Conservation (phyloP, 2,888 invertebrate species). For the Euplexia lucipara region DNA sequence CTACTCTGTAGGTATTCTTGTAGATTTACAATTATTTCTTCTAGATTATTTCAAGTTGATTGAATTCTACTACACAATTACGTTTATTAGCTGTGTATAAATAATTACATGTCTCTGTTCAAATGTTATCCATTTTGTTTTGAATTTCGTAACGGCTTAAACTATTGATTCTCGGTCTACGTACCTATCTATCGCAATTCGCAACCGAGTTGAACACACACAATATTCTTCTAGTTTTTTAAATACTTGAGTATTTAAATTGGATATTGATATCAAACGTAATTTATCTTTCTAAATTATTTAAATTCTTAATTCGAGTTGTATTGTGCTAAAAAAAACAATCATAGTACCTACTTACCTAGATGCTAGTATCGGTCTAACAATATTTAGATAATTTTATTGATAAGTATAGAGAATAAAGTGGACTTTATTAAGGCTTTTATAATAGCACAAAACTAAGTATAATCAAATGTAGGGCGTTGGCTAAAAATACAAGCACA, state of each 20-base stretch:
- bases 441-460: conserved; percentile 7
- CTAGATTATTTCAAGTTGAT: not conserved
- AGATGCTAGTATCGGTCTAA: not conserved
- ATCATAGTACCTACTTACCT: not conserved
- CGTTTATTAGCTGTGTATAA: too few relatives aligned
- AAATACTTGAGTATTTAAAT: not conserved
- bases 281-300: not conserved
- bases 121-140: conserved; percentile 23
- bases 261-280: not conserved
- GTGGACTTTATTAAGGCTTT: not conserved
- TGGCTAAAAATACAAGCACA: conserved; percentile 35
- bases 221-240: conserved; percentile 1
- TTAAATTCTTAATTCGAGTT: not conserved
- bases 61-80: not conserved
- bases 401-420: not conserved
- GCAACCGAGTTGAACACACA: conserved; percentile 1
- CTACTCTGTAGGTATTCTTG: conserved; percentile 10
- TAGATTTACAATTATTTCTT: conserved; percentile 5
- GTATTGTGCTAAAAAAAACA: not conserved
- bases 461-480: conserved; percentile 50
- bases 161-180: conserved; percentile 24
- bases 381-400: not conserved
- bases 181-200: conserved; percentile 13
- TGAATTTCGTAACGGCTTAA: conserved; percentile 42
- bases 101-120: not conserved